Conservation (phyloP, 2,888 invertebrate species). For the Schrankia costaestrigalis region DNA sequence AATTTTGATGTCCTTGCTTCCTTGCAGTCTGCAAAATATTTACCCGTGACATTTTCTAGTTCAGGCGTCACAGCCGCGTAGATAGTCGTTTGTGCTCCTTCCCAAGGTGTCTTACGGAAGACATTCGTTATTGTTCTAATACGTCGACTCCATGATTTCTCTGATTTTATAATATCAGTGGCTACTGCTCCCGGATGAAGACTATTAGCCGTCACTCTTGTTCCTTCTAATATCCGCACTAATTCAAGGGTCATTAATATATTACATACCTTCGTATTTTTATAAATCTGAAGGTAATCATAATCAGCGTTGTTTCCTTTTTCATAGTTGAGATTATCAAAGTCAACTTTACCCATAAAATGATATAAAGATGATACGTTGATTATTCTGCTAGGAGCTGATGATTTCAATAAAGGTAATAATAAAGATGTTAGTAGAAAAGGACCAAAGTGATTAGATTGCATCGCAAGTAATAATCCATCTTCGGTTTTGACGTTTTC, state of each 20-base stretch:
- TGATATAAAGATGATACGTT: slow-evolving; percentile 58
- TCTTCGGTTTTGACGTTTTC: slow-evolving; percentile 77
- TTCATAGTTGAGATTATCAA: slow-evolving; percentile 47
- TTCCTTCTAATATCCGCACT: slow-evolving; percentile 83
- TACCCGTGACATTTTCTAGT: slow-evolving; percentile 79
- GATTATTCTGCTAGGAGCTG: slow-evolving; percentile 62
- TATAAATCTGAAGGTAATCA: slow-evolving; percentile 25
- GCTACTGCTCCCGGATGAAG: slow-evolving; percentile 88
- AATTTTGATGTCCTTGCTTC: slow-evolving; percentile 53
- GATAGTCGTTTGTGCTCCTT: slow-evolving; percentile 76
- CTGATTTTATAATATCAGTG: slow-evolving; percentile 80
- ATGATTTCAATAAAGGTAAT: slow-evolving; percentile 61
- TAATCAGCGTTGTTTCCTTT: slow-evolving; percentile 33
- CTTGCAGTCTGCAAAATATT: slow-evolving; percentile 81
- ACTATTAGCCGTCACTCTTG: slow-evolving; percentile 87
- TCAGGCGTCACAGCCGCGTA: slow-evolving; percentile 77
- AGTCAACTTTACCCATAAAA: slow-evolving; percentile 40
- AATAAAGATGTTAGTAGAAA: slow-evolving; percentile 84
- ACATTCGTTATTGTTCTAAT: slow-evolving; percentile 56
- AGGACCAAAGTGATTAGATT: slow-evolving; percentile 82
- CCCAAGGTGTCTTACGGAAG: slow-evolving; percentile 47
- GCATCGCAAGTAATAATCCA: slow-evolving; percentile 81
- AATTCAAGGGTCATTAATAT: slow-evolving; percentile 87
- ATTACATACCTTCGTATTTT: slow-evolving; percentile 86
- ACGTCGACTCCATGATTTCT: slow-evolving; percentile 27